Base-by-base conservation (phyloP, 2,113 vertebrate genomes). In the Rhipidura dahli region DNA sequence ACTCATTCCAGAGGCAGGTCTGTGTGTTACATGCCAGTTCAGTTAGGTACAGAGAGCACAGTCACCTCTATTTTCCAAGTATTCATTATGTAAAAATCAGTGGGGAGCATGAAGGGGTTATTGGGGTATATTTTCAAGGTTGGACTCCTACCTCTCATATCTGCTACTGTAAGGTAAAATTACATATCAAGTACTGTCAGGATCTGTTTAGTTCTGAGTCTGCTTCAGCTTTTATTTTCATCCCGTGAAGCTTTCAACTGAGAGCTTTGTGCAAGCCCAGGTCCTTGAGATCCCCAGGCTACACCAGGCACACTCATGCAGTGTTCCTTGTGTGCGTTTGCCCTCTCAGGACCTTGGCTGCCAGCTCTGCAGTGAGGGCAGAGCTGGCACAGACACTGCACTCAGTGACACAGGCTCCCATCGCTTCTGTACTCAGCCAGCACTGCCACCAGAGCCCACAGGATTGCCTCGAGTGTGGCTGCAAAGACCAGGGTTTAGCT, bases 401-500 rank as follows among this genome's bases (percentile, higher is more conserved):
- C 11, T 53, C 17, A 10, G 13, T n/a, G 33, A 11, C 1, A 8
- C 13, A 3, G 3, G 12, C 51, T 50, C 45, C 45, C 1, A 0
- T 39, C 30, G 6, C 10, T 31, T 35, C 30, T 73, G 13, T n/a
- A 11, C 28, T 59, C 72, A 13, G 39, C 28, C 54, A 49, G 17
- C 19, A 9, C 53, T 61, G 24, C 13, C 42, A 59, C 13, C 56
- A 78, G 66, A 94, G 18, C 39, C 30, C 33, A 6, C 5, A 3
- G 33, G 31, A 45, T n/a, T 31, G 70, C n/a, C 70, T 72, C 53
- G 7, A 26, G 31, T 13, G 30, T 2, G 24, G 56, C 23, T 10
- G 10, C 26, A 31, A 75, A 76, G 65, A 84, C 13, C 6, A 54
- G 72, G 26, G 84, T 63, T 39, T 57, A 50, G 31, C 54, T 73